These are phyloP conservation scores for Stramonita haemastoma DNA, from an alignment of 2,888 invertebrate species.

Conservation along the genomic window DNA sequence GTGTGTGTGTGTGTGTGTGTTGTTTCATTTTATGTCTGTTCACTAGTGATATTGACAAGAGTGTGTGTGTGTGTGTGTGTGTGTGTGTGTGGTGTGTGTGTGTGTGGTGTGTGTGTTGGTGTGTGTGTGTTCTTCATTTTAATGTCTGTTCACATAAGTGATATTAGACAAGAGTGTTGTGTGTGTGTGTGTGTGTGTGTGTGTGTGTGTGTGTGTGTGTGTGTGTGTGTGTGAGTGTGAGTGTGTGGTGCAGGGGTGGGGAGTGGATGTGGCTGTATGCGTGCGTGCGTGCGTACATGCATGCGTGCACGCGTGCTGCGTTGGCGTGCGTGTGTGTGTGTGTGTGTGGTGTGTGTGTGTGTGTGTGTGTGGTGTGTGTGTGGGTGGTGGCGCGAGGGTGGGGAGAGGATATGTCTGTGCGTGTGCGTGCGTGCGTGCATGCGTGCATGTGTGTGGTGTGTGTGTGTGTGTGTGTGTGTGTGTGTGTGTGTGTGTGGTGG, in stretches of 20 bases:
- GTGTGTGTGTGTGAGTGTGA: not conserved
- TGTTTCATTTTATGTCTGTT: too few relatives aligned
- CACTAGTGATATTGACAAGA: too few relatives aligned
- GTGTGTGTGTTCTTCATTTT: too few relatives aligned
- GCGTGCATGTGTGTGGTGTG: not conserved
- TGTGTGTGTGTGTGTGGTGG: not conserved
- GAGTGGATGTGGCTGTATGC: not conserved
- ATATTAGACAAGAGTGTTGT: too few relatives aligned
- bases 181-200: not conserved
- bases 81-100: too few relatives aligned
- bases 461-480: not conserved
- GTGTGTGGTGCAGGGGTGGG: not conserved
- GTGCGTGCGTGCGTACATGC: not conserved
- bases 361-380: not conserved
- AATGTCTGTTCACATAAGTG: not conserved
- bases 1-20: too few relatives aligned
- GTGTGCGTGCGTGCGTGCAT: not conserved
- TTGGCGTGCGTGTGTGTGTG: not conserved
- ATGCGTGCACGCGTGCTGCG: not conserved
- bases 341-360: not conserved
- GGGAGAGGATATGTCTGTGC: too few relatives aligned
- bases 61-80: too few relatives aligned
- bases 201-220: not conserved
- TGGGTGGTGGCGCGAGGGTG: not conserved
- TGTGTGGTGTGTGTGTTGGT: too few relatives aligned